Evolutionary conservation across 2,888 invertebrate species (phyloP), one percentile per base, ranked within the genome.

Genomic region (Ptilodon capucinus): DNA sequence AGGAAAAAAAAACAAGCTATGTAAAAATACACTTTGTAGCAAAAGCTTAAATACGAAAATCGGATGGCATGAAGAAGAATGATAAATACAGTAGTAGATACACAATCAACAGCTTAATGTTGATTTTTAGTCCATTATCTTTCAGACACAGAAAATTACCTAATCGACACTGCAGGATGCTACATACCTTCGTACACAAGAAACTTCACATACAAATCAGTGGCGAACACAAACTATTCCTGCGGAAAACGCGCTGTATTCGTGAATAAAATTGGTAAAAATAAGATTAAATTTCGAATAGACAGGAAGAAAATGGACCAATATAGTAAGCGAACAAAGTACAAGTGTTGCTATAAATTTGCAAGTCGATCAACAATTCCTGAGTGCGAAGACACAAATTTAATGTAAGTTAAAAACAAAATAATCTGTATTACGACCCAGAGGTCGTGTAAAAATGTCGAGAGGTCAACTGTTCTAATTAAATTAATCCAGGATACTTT

Each of bases 131-230:
- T n/a, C n/a, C n/a, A n/a, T n/a, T n/a, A n/a, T n/a, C n/a, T 54
- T 58, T 32, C 55, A 59, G 59, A 54, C 19, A 38, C 38, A 14
- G 17, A 52, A 16, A 44, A 45, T 8, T 79, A 57, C 30, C 55
- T 84, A 30, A 68, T 85, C 35, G 68, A 79, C 39, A 84, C 84
- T 14, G 64, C 72, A 21, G 82, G 83, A 19, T 85, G 84, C 49
- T 54, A 50, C 16, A 83, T 84, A 57, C 84, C 83, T 25, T 78
- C 83, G 50, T 84, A 78, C 51, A 57, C 54, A 18, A 76, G 72
- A 52, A 71, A 60, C 13, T 48, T 76, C 17, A 46, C 59, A 44
- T 73, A 74, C 45, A 60, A 52, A 35, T 68, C 69, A 51, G 40
- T 57, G 0, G 42, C 46, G 6, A 34, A 59, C 18, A 13, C 19